Evolutionary conservation across 2,113 vertebrate species (phyloP), one percentile per base, ranked within the genome.

Genomic region (Chloropsis cyanopogon): DNA sequence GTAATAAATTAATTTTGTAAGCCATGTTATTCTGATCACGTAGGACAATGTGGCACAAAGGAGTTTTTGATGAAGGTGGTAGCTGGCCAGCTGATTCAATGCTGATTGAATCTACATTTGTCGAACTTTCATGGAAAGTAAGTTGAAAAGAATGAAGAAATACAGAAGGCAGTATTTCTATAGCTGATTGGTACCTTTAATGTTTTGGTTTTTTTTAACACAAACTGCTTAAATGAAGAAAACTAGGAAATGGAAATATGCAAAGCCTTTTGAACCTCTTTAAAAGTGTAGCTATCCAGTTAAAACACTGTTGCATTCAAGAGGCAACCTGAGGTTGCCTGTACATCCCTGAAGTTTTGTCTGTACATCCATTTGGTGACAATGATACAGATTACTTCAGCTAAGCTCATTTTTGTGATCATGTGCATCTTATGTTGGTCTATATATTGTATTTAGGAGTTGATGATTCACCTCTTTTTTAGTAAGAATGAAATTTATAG

Each of bases 311-410:
- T 35, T 77, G 19, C 9, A 7, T 81, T 54, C 16, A 44, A 65
- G 37, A 44, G 28, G 23, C 4, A n/a, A n/a, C n/a, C n/a, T n/a
- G n/a, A n/a, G n/a, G n/a, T n/a, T n/a, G n/a, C n/a, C n/a, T n/a
- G n/a, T n/a, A n/a, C n/a, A n/a, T n/a, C n/a, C n/a, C 24, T 47
- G 15, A 80, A 24, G 4, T 81, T 81, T 77, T 53, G 24, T 84
- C 22, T 83, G 5, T 64, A 2, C 22, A 7, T 92, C 44, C 5
- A 2, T 68, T 35, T 89, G 31, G 7, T 35, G 14, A 14, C 35
- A 44, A 1, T 53, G 39, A 23, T 37, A 46, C 13, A 44, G 19
- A 44, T 69, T 84, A n/a, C 11, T 59, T 78, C 0, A 0, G 7
- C n/a, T 50, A 63, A 82, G 52, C 47, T 87, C 25, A 21, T 0